Conservation (phyloP, 2,113 vertebrate species). For the Pterophyllum scalare region DNA sequence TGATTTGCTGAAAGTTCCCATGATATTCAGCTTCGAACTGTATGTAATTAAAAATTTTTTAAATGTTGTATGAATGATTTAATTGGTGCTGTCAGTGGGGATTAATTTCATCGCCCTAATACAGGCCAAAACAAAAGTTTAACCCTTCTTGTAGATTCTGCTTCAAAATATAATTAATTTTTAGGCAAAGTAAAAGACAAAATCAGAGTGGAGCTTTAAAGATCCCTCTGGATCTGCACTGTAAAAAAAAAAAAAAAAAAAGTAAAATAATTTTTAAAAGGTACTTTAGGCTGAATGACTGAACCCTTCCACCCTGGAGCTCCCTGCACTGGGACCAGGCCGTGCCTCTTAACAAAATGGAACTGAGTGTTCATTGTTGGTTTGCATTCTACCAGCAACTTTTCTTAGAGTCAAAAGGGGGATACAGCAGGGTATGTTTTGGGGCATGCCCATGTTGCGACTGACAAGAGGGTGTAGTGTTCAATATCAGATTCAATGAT, state of each 20-base stretch:
- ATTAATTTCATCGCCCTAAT: slow-evolving; percentile 13
- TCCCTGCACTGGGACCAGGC: not conserved
- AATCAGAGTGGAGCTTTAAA: not conserved
- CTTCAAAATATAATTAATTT: not conserved
- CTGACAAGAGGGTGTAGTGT: not conserved
- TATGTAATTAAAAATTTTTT: slow-evolving; percentile 13
- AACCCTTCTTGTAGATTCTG: not conserved
- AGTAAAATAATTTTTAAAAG: not conserved
- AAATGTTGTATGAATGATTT: slow-evolving; percentile 28
- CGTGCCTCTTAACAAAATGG: not conserved
- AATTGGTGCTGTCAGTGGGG: slow-evolving; percentile 11
- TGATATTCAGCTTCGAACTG: slow-evolving; percentile 2
- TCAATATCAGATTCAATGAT: no score
- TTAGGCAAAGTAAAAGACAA: not conserved
- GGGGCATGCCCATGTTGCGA: not conserved
- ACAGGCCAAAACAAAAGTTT: not conserved
- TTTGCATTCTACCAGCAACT: not conserved
- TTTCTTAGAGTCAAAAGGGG: not conserved
- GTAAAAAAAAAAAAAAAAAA: not conserved
- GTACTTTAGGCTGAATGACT: not conserved
- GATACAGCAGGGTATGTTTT: not conserved
- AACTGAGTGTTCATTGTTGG: no score
- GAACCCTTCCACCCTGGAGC: not conserved
- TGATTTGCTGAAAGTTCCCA: slow-evolving; percentile 18
- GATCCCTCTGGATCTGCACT: not conserved